Base-by-base conservation (phyloP, 1,140 invertebrate species). In the Trichonephila clavata region DNA sequence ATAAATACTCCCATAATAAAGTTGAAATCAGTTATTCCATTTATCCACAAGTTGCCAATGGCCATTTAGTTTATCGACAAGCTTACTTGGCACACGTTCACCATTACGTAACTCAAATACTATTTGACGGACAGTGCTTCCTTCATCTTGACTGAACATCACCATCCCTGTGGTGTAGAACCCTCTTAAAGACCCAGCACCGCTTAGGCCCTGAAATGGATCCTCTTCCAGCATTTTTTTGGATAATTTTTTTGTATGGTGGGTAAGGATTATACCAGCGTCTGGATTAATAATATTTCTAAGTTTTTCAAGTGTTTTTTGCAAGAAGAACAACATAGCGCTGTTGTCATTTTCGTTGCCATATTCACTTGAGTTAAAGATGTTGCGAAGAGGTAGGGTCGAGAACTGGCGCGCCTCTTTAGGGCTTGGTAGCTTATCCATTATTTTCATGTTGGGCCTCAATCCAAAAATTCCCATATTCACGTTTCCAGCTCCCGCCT, bases 51-150 rank as follows among this genome's bases (percentile, higher is more conserved):
- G n/a, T n/a, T n/a, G n/a, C n/a, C n/a, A n/a, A n/a, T n/a, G n/a
- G 10, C 63, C 63, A 65, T 65, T 65, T 65, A 65, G 3, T 13
- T 65, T 65, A 65, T 65, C 63, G 63, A 65, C 63, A 65, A 65
- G 63, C 63, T 65, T 65, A 65, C 63, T 65, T 65, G 63, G 63
- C 63, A 65, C 63, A 65, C 63, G 63, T 65, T 65, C 63, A 65
- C 63, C 63, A 65, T 65, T 65, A 65, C 63, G 63, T 65, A 65
- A 65, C 63, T 65, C 63, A 65, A 65, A 65, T 65, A 65, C 63
- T 65, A 65, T 65, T 65, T 65, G 63, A 13, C 63, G 63, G 63
- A 65, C 63, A 65, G 63, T 65, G 63, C 63, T 65, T 65, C 63
- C 63, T 65, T 65, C 63, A 65, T 65, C 63, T 65, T 65, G 63